Evolutionary conservation across 1,140 invertebrate species (phyloP).

Genomic region (Heliothis subflexa): DNA sequence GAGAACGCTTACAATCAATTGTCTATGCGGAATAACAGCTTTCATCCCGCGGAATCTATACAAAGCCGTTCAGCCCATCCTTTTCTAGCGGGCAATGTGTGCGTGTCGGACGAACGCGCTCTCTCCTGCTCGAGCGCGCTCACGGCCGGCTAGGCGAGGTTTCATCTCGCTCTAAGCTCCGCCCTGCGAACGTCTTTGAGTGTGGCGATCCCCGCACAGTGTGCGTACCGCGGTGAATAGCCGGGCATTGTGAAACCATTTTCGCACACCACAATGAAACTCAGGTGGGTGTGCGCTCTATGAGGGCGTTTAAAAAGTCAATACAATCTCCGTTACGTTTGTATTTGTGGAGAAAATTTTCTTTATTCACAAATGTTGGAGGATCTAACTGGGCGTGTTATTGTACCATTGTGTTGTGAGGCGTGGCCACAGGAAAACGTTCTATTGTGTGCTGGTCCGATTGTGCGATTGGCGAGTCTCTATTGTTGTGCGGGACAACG

Average conservation of each 20-base stretch:
- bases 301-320: conserved; percentile 85
- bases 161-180: conserved; percentile 79
- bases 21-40: conserved; percentile 81
- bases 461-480: conserved; percentile 75
- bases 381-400: conserved; percentile 72
- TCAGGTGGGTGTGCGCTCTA: conserved; percentile 81
- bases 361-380: conserved; percentile 69
- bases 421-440: conserved; percentile 77
- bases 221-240: conserved; percentile 69
- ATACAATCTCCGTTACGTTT: conserved; percentile 81
- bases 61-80: conserved; percentile 79
- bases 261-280: conserved; percentile 77
- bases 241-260: conserved; percentile 72
- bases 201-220: conserved; percentile 63
- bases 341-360: conserved; percentile 82
- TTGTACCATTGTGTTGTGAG: conserved; percentile 70
- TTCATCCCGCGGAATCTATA: conserved; percentile 78
- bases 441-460: conserved; percentile 75
- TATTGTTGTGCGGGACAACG: conserved; percentile 70
- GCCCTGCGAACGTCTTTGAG: conserved; percentile 72
- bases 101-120: conserved; percentile 60
- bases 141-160: conserved; percentile 63
- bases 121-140: conserved; percentile 64
- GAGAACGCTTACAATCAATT: conserved; percentile 78
- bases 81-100: conserved; percentile 78